A percentile compares a stretch with the other conserved stretches of the same genome.
phyloP scores from a whole-genome alignment of 1,140 invertebrate genomes.

The Onthophagus taurus region DNA sequence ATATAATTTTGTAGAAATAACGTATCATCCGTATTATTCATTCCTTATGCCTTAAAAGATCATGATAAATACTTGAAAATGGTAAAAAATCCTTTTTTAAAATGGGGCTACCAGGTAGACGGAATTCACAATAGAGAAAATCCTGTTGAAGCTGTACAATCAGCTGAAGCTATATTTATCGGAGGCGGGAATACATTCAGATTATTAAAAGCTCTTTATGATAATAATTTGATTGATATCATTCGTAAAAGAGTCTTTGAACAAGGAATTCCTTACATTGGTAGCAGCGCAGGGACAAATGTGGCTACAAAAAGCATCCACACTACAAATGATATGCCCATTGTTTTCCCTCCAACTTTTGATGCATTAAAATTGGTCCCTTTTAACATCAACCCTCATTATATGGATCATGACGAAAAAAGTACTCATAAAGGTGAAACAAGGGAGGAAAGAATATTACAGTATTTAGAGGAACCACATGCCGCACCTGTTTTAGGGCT shows the following conservation, averaged over 20 bases:
- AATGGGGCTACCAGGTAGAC: constrained; percentile 55
- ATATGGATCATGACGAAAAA: constrained; percentile 52
- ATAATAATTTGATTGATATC: constrained; percentile 52
- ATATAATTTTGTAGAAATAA: constrained; percentile 48
- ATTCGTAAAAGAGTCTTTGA: constrained; percentile 53
- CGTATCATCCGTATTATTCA: constrained; percentile 59
- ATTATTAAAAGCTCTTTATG: constrained; percentile 61
- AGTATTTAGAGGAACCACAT: constrained; percentile 53
- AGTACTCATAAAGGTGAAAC: constrained; percentile 68
- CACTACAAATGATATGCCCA: constrained; percentile 82
- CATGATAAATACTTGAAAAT: constrained; percentile 57
- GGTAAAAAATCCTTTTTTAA: constrained; percentile 48
- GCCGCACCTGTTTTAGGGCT: constrained; percentile 54
- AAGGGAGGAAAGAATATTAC: constrained; percentile 57
- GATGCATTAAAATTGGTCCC: constrained; percentile 62
- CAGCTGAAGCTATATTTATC: constrained; percentile 50
- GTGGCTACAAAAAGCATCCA: constrained; percentile 67
- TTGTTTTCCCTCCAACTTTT: constrained; percentile 66
- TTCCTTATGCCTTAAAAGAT: constrained; percentile 64
- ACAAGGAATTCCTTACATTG: constrained; percentile 64
- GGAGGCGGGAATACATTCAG: constrained; percentile 78
- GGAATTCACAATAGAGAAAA: constrained; percentile 53
- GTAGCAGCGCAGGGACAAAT: constrained; percentile 68
- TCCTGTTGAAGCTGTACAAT: constrained; percentile 46
- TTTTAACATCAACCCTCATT: constrained; percentile 83